phyloP scores from a whole-genome alignment of 1,140 invertebrate genomes.

The Delia radicum region DNA sequence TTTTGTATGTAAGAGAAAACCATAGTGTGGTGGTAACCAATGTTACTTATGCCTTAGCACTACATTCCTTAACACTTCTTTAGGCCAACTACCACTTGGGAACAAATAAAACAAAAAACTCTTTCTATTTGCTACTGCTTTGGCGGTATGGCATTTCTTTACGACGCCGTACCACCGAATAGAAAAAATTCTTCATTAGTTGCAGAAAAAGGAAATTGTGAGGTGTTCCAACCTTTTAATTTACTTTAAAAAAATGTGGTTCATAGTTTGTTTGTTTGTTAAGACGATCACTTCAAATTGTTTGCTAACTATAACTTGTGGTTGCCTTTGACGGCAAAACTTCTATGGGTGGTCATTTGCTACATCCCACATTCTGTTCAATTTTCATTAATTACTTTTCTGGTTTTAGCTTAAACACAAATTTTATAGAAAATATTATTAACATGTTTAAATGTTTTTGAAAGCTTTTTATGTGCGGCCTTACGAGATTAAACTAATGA shows the following conservation, averaged over 20 bases:
- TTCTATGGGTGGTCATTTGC: constrained; percentile 12
- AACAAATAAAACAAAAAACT: too few species aligned
- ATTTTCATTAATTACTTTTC: constrained; percentile 18
- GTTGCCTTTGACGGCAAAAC: background rate
- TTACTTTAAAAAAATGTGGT: background rate
- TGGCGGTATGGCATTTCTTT: background rate
- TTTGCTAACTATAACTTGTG: background rate
- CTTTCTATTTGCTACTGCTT: too few species aligned
- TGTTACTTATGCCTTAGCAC: background rate
- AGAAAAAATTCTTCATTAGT: too few species aligned
- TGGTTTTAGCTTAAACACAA: background rate
- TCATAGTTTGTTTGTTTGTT: background rate
- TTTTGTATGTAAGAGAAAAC: background rate
- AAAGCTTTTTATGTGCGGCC: too few species aligned
- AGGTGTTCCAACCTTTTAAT: background rate
- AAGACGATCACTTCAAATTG: background rate
- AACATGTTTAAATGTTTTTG: too few species aligned
- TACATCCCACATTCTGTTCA: constrained; percentile 6
- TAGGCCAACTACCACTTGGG: background rate
- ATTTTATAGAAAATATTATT: too few species aligned
- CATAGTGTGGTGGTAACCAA: background rate
- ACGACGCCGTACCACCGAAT: background rate
- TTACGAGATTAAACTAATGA: too few species aligned
- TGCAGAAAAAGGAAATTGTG: background rate
- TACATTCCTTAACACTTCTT: background rate